phyloP scores from a whole-genome alignment of 2,888 invertebrate species.

The Sphecodes monilicornis region DNA sequence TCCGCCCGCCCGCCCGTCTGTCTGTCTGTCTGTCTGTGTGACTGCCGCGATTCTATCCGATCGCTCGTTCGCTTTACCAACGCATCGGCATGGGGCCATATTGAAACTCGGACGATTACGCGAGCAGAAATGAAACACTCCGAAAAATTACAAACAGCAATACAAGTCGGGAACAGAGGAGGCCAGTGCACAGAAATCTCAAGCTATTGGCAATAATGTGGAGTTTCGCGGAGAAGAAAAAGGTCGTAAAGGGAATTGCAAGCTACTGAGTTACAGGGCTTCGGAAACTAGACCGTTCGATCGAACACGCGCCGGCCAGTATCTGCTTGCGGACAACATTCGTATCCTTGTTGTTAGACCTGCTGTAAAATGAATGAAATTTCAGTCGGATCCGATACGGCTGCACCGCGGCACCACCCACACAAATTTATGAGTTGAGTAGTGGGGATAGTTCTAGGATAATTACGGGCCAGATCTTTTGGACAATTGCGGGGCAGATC shows the following conservation, averaged over 20 bases:
- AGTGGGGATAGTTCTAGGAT: no score
- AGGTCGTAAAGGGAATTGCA: background rate
- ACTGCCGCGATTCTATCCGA: background rate
- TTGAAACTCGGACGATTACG: background rate
- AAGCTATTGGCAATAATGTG: background rate
- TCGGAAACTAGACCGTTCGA: background rate
- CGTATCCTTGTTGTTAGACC: background rate
- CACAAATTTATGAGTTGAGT: no score
- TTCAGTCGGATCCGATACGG: background rate
- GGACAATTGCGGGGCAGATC: no score
- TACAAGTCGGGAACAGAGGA: background rate
- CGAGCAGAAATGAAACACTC: background rate
- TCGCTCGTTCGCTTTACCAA: background rate
- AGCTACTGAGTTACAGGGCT: background rate
- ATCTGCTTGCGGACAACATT: background rate
- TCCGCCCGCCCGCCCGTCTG: background rate
- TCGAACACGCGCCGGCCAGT: background rate
- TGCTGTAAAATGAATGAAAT: background rate
- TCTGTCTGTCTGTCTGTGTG: background rate
- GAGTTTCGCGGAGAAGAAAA: background rate
- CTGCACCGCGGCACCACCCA: no score
- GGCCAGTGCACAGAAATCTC: background rate
- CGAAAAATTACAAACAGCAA: constrained; percentile 2
- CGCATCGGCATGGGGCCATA: background rate
- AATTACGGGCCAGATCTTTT: no score